Conservation (phyloP, 2,888 invertebrate species). For the Melinopterus prodromus region DNA sequence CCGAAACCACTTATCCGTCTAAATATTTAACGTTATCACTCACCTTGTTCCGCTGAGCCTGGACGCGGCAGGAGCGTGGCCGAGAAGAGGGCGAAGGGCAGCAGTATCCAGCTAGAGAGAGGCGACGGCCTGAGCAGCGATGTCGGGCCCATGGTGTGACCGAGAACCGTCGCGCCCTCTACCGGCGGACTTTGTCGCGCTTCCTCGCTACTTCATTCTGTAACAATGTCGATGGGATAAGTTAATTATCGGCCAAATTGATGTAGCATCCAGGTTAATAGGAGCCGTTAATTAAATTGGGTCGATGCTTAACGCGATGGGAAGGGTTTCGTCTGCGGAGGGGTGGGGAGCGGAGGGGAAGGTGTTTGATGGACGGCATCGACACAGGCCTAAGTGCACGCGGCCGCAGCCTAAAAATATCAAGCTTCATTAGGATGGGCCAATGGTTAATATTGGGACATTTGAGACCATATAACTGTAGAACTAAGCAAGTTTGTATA, state of each 20-base stretch:
- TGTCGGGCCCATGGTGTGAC: constrained; percentile 31
- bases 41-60: constrained; percentile 28
- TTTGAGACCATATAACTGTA: too few relatives aligned
- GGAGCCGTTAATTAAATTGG: background rate
- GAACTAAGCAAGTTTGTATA: too few relatives aligned
- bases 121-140: background rate
- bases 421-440: background rate
- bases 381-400: background rate
- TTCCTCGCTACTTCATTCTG: constrained; percentile 53
- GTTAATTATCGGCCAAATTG: constrained; percentile 4
- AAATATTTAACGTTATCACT: constrained; percentile 19
- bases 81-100: background rate
- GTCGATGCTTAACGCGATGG: background rate
- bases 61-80: background rate
- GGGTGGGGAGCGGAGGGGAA: background rate
- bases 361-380: background rate
- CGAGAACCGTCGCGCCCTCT: constrained; percentile 44
- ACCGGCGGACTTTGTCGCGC: constrained; percentile 46
- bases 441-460: background rate
- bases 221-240: constrained; percentile 34
- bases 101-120: constrained; percentile 10
- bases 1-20: too few relatives aligned
- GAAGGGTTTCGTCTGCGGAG: background rate
- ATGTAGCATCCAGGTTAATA: constrained; percentile 4
- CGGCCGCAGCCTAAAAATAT: background rate